A percentile compares a stretch with the other conserved stretches of the same genome.
These are phyloP conservation scores for Melanotaenia nigrans DNA, from an alignment of 2,797 vertebrate species.

Conservation along the genomic window DNA sequence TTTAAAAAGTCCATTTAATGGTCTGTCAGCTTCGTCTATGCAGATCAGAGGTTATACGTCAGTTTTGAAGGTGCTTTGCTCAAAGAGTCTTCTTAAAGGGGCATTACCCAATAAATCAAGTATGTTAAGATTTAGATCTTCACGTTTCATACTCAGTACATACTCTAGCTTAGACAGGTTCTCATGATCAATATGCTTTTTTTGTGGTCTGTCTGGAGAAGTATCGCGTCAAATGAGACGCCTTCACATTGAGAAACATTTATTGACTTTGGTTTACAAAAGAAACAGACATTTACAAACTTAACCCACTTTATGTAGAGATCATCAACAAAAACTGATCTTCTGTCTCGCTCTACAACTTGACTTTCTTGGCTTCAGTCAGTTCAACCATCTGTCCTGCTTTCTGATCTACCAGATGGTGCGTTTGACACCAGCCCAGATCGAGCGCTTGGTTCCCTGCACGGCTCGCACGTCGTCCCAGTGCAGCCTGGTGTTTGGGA, in stretches of 20 bases:
- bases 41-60: no score
- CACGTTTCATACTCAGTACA: no score
- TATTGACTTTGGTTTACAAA: background rate
- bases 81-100: no score
- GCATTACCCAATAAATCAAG: no score
- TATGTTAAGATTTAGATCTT: no score
- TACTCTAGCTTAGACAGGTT: no score
- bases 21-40: no score
- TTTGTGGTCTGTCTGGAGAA: background rate
- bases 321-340: background rate
- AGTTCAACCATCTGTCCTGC: constrained; percentile 7
- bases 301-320: background rate
- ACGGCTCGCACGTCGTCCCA: constrained; percentile 86
- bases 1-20: no score
- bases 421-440: constrained; percentile 87
- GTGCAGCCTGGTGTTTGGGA: constrained; percentile 84
- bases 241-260: constrained; percentile 11
- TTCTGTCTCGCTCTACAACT: background rate
- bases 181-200: background rate
- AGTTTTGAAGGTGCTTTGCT: no score
- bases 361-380: background rate
- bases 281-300: background rate
- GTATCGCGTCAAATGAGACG: background rate
- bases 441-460: constrained; percentile 86
- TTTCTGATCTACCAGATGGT: constrained; percentile 76